Evolutionary conservation across 2,888 invertebrate species (phyloP).

Genomic region (Lasioglossum calceatum): DNA sequence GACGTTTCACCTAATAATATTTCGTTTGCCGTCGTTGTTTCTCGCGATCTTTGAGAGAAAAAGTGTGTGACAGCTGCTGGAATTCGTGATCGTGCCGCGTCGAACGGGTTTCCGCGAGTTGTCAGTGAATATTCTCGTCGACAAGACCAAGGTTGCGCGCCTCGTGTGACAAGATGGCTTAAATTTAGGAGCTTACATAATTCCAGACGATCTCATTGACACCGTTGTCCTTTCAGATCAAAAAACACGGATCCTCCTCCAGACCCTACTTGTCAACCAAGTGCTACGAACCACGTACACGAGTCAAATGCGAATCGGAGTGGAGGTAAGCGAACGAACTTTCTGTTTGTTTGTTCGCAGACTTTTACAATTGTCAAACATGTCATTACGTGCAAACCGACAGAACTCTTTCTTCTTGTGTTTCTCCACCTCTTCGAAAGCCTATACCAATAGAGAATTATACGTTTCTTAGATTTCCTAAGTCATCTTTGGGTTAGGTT

Average conservation of each 20-base stretch:
- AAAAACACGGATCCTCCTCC: constrained; percentile 77
- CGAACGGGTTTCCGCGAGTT: constrained; percentile 39
- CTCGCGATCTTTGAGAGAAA: background rate
- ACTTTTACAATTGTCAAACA: constrained; percentile 40
- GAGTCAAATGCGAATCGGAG: constrained; percentile 73
- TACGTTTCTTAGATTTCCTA: background rate
- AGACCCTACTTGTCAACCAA: constrained; percentile 76
- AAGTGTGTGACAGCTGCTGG: background rate
- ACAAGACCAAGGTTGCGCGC: constrained; percentile 70
- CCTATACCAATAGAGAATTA: background rate
- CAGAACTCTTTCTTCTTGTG: background rate
- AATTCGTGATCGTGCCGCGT: constrained; percentile 19
- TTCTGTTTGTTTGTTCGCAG: constrained; percentile 25
- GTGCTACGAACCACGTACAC: constrained; percentile 75
- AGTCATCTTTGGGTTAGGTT: background rate
- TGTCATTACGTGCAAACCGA: constrained; percentile 1
- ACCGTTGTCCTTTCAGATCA: constrained; percentile 73
- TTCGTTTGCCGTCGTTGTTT: constrained; percentile 19
- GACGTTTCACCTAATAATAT: constrained; percentile 25
- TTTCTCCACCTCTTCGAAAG: background rate
- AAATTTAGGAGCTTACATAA: constrained; percentile 79
- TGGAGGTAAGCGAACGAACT: constrained; percentile 67
- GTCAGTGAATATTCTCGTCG: constrained; percentile 66
- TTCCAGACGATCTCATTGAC: constrained; percentile 67
- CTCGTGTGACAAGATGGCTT: constrained; percentile 80